Evolutionary conservation across 2,113 vertebrate species (phyloP).

Genomic region (Sinocyclocheilus grahami): DNA sequence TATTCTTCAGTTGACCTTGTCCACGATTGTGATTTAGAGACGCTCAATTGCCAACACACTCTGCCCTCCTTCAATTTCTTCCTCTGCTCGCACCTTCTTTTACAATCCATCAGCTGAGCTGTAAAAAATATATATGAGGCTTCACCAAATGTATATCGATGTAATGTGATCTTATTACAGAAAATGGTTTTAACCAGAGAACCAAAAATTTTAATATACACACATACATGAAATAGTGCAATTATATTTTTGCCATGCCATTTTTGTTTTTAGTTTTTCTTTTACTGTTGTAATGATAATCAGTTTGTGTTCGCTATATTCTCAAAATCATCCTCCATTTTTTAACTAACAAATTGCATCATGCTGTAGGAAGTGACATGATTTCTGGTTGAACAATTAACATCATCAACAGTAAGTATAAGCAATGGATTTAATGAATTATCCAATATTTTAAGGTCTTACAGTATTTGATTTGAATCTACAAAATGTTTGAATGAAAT

Average conservation of each 20-base stretch:
- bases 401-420: background rate
- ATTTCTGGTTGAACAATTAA: background rate
- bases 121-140: background rate
- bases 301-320: too few relatives aligned
- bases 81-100: background rate
- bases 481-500: background rate
- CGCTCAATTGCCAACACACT: background rate
- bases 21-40: conserved; percentile 53
- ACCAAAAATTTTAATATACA: too few relatives aligned
- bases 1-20: conserved; percentile 54
- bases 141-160: background rate
- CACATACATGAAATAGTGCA: too few relatives aligned
- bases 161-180: background rate
- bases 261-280: too few relatives aligned
- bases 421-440: background rate
- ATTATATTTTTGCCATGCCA: too few relatives aligned
- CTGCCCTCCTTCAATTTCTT: conserved; percentile 20
- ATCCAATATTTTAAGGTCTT: background rate
- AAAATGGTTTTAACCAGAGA: background rate
- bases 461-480: background rate
- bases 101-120: conserved; percentile 26
- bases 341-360: background rate
- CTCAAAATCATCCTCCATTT: background rate
- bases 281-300: too few relatives aligned
- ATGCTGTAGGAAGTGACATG: background rate